Evolutionary conservation across 2,797 vertebrate species (phyloP).

Genomic region (Pantherophis vulpinus): DNA sequence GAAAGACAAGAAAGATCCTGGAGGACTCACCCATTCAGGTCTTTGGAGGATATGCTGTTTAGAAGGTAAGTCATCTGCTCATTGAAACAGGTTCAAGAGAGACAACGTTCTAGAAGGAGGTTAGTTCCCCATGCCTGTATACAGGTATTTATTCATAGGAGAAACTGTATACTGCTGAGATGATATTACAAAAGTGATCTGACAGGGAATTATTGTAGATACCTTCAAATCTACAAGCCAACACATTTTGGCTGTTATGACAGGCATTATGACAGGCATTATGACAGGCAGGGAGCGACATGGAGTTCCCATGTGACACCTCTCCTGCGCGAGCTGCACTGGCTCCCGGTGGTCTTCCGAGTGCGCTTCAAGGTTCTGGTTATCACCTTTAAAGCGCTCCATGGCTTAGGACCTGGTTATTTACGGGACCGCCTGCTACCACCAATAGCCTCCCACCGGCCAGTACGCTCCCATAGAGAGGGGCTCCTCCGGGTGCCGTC

Average conservation of each 20-base stretch:
- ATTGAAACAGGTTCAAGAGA: background rate
- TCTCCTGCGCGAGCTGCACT: too few species aligned
- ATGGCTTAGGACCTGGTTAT: too few species aligned
- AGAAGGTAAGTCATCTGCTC: constrained; percentile 77
- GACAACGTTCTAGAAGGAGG: background rate
- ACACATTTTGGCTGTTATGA: background rate
- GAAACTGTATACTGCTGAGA: background rate
- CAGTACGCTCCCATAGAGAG: too few species aligned
- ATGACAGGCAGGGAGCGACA: too few species aligned
- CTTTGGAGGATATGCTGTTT: constrained; percentile 95
- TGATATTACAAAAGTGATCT: background rate
- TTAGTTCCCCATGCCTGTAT: background rate
- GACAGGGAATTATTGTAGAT: background rate
- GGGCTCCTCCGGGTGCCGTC: too few species aligned
- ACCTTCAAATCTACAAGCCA: background rate
- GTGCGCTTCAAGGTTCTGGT: too few species aligned
- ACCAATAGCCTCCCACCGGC: too few species aligned
- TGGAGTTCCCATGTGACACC: too few species aligned
- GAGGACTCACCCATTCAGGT: constrained; percentile 90
- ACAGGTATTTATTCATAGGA: background rate
- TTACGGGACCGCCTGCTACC: too few species aligned
- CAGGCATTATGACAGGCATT: too few species aligned
- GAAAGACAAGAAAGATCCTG: constrained; percentile 89
- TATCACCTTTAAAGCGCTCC: too few species aligned
- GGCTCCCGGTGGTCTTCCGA: too few species aligned